Conservation (phyloP, 2,113 vertebrate species). For the Hypomesus transpacificus region DNA sequence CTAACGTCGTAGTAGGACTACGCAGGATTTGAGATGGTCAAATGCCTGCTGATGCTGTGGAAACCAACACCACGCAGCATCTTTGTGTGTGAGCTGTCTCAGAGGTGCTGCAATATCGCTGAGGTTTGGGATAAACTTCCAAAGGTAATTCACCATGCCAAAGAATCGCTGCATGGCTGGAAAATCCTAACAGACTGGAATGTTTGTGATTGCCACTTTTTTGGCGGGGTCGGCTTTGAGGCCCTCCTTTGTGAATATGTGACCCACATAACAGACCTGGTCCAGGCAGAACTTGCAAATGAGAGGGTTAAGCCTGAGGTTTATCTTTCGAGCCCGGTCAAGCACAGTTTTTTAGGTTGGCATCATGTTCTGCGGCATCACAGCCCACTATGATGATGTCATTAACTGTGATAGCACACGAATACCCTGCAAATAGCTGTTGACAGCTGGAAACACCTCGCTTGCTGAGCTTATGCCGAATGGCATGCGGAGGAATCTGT, state of each 20-base stretch:
- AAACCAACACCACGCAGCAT: too few species aligned
- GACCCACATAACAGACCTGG: constrained; percentile 7
- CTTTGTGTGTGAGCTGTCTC: background rate
- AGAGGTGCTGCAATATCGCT: constrained; percentile 1
- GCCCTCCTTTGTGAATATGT: constrained; percentile 12
- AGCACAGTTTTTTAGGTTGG: background rate
- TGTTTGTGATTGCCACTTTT: constrained; percentile 9
- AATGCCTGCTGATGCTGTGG: background rate
- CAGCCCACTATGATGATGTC: too few species aligned
- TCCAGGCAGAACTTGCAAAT: background rate
- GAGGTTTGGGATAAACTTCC: constrained; percentile 24
- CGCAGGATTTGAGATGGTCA: background rate
- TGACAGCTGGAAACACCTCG: too few species aligned
- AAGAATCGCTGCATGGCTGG: constrained; percentile 19
- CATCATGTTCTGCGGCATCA: background rate
- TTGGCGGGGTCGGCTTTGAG: constrained; percentile 14
- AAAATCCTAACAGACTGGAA: constrained; percentile 6
- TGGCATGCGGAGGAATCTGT: constrained; percentile 14
- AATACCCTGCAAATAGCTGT: too few species aligned
- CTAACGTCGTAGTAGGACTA: background rate
- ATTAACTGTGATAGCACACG: too few species aligned
- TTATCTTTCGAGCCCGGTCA: background rate
- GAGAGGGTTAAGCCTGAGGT: background rate
- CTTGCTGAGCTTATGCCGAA: background rate
- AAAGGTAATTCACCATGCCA: constrained; percentile 29